Percentiles rank a stretch among this genome's conserved stretches.
Conservation (phyloP, 2,113 vertebrate species). For the Leptobrachium leishanense region DNA sequence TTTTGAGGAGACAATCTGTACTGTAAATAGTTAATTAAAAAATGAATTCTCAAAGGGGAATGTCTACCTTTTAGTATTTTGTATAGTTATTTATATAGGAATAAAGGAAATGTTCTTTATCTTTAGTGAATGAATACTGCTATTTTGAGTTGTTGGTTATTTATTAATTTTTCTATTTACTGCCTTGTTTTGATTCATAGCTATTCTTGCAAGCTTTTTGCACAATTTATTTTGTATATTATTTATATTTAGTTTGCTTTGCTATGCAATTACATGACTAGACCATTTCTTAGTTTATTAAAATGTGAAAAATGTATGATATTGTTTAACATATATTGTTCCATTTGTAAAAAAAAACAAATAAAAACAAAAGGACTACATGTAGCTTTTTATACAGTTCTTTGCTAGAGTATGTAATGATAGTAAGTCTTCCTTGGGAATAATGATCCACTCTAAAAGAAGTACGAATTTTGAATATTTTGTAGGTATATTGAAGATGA, state of each 20-base stretch:
- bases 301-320: conserved; percentile 73
- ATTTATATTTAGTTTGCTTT: conserved; percentile 89
- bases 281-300: conserved; percentile 79
- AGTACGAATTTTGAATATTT: conserved; percentile 75
- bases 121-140: conserved; percentile 74
- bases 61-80: conserved; percentile 66
- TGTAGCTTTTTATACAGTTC: conserved; percentile 78
- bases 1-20: conserved; percentile 36
- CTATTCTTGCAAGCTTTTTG: conserved; percentile 91
- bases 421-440: conserved; percentile 83
- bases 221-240: conserved; percentile 90
- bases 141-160: conserved; percentile 66
- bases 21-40: conserved; percentile 29
- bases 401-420: conserved; percentile 82
- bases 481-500: conserved; percentile 76
- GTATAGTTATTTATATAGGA: conserved; percentile 81
- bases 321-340: conserved; percentile 82
- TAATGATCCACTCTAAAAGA: conserved; percentile 77
- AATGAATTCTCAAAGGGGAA: conserved; percentile 55
- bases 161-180: conserved; percentile 64
- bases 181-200: conserved; percentile 55
- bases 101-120: conserved; percentile 73
- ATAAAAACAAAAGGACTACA: conserved; percentile 58
- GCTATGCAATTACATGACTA: conserved; percentile 95
- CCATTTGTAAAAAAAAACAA: conserved; percentile 78